phyloP scores from a whole-genome alignment of 2,113 vertebrate species.

The Orthonyx spaldingii region DNA sequence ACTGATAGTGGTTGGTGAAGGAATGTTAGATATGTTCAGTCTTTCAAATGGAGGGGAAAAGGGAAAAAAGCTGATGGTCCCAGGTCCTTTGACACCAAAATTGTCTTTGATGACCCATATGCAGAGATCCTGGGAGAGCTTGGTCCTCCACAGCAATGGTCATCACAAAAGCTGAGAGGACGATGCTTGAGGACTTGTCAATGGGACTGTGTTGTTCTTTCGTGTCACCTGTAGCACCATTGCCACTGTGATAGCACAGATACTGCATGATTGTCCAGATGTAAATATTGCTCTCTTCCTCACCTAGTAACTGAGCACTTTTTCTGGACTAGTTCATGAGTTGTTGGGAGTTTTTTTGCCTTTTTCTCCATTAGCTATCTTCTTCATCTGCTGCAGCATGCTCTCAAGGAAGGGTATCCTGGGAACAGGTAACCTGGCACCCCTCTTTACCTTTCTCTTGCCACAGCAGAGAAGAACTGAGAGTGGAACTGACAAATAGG shows the following conservation, averaged over 20 bases:
- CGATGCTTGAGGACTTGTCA: background rate
- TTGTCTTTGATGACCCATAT: background rate
- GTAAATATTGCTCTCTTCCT: background rate
- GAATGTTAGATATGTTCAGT: background rate
- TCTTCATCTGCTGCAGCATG: background rate
- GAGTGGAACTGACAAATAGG: background rate
- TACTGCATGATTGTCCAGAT: background rate
- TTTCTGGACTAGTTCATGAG: background rate
- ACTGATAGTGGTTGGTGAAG: background rate
- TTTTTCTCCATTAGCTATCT: background rate
- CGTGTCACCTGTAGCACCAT: background rate
- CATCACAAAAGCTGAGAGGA: background rate
- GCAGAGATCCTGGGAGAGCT: background rate
- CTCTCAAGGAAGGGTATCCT: background rate
- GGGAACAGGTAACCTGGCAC: background rate
- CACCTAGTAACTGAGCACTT: background rate
- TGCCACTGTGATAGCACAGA: background rate
- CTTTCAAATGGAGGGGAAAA: background rate
- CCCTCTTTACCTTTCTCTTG: background rate
- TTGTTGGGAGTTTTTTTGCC: background rate
- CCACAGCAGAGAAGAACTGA: background rate
- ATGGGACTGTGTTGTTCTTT: background rate
- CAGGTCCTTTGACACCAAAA: background rate
- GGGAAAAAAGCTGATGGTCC: background rate
- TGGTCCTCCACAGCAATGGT: background rate